Evolutionary conservation across 2,113 vertebrate species (phyloP), one percentile per base, ranked within the genome.

Genomic region (Orientallactaga bullata): DNA sequence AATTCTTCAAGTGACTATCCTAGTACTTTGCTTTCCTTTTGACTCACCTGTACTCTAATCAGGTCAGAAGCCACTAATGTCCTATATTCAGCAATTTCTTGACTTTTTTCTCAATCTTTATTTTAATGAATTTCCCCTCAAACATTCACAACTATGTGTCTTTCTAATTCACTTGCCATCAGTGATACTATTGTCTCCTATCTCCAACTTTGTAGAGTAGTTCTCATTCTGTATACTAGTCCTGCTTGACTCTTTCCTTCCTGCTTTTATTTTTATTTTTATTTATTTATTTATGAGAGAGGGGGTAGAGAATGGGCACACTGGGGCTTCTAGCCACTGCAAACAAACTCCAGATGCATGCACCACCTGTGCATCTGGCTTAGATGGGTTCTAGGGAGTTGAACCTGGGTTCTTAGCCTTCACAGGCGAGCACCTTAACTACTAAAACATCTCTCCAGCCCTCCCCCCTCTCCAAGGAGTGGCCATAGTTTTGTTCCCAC

Each of bases 81-180:
- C 77, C 47, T 66, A 30, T 11, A 74, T 39, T 85, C 28, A 79
- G 17, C n/a, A 35, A 37, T 80, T 92, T 82, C 35, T 82, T 94
- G 82, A 7, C 3, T 74, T 86, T 84, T 94, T 87, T 81, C 63
- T 30, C 42, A 55, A 13, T 74, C 23, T 86, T 90, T 21, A 60
- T 82, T 69, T 63, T 55, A 2, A 55, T 55, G 55, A 13, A 55
- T 55, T 83, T 84, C 11, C 55, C 84, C 21, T 61, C 35, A 81
- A 81, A 55, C 3, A 24, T 84, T 83, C 65, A 94, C 83, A 37
- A 72, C 23, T 83, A 9, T 55, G 55, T 39, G 11, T 71, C 32
- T 39, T 82, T 82, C 35, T n/a, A n/a, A n/a, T 63, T 73, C 87
- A 37, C 37, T 39, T 61, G 63, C 51, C 37, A 63, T 55, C 61